These are phyloP conservation scores for Garrulus glandarius DNA, from an alignment of 2,797 vertebrate species.

Conservation along the genomic window DNA sequence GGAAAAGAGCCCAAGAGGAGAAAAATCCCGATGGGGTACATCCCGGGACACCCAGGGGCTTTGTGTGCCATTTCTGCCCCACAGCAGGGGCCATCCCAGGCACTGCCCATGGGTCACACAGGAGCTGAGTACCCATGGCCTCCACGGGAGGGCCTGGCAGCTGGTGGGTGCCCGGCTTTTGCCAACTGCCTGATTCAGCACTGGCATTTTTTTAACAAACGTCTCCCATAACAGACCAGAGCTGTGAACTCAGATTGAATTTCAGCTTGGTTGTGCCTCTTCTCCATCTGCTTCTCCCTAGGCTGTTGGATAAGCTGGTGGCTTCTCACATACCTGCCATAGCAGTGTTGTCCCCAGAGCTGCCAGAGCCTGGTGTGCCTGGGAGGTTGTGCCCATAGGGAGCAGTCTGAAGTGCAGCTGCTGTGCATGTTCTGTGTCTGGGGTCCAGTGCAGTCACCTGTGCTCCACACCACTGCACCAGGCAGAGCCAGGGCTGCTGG, in stretches of 20 bases:
- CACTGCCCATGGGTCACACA: rapidly evolving
- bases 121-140: rapidly evolving
- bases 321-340: rapidly evolving
- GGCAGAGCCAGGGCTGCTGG: not conserved
- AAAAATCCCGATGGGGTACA: rapidly evolving
- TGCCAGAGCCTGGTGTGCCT: rapidly evolving
- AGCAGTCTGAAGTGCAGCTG: not conserved
- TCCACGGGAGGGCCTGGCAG: rapidly evolving
- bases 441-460: rapidly evolving
- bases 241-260: not conserved
- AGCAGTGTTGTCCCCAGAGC: not conserved
- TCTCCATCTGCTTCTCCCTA: not conserved
- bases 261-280: not conserved
- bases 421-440: rapidly evolving
- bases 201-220: not conserved
- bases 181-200: rapidly evolving
- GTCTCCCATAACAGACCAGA: not conserved
- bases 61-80: rapidly evolving
- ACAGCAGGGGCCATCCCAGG: not conserved
- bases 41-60: not conserved
- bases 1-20: not conserved
- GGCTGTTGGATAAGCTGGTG: not conserved
- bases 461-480: rapidly evolving
- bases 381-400: rapidly evolving
- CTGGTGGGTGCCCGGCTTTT: rapidly evolving